Evolutionary conservation across 2,113 vertebrate genomes (phyloP).

Genomic region (Onychostruthus taczanowskii): DNA sequence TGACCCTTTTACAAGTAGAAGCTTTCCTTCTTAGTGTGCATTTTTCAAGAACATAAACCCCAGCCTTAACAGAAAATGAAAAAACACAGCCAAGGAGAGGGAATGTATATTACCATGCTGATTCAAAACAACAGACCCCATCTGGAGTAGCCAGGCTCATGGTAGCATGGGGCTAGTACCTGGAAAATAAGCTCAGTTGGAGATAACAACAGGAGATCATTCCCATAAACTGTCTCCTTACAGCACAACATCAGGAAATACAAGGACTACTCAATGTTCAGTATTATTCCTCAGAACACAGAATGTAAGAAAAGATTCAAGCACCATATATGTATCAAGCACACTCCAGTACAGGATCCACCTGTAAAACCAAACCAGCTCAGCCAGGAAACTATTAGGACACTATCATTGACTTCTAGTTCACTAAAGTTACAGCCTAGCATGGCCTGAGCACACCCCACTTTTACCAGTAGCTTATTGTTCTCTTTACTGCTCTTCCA

Average conservation of each 20-base stretch:
- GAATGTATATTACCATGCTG: not conserved
- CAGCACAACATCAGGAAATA: not conserved
- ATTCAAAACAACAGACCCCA: not conserved
- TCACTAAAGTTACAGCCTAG: not conserved
- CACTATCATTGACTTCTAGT: not conserved
- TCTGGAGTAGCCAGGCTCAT: not conserved
- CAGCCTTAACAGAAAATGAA: not conserved
- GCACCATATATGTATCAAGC: not conserved
- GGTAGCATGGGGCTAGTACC: not conserved
- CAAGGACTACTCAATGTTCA: accelerated
- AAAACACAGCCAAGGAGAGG: not conserved
- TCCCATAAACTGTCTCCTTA: not conserved
- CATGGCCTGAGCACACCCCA: not conserved
- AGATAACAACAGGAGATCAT: not conserved
- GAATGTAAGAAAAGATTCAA: not conserved
- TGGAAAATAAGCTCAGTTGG: not conserved
- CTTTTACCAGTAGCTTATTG: not conserved
- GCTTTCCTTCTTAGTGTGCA: not conserved
- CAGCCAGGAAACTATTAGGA: not conserved
- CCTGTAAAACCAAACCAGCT: not conserved
- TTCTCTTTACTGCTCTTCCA: not conserved
- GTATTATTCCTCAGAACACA: accelerated
- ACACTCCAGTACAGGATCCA: not conserved
- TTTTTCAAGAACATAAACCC: not conserved
- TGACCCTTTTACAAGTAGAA: not conserved